Evolutionary conservation across 2,113 vertebrate species (phyloP).

Genomic region (Lycaon pictus): DNA sequence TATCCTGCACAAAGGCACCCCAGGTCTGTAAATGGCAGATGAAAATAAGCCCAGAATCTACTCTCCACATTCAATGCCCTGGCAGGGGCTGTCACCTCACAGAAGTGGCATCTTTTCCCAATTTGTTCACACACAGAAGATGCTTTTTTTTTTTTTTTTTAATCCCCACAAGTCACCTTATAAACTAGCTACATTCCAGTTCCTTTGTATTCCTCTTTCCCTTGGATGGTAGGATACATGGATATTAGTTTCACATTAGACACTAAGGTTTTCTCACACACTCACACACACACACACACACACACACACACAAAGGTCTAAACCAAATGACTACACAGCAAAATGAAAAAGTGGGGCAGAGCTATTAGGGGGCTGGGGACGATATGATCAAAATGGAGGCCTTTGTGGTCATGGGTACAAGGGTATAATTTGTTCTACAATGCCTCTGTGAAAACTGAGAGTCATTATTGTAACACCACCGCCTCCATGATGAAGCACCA

Average conservation of each 20-base stretch:
- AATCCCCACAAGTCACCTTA: not conserved
- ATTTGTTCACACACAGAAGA: not conserved
- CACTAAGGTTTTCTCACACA: not conserved
- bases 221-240: not conserved
- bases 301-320: not conserved
- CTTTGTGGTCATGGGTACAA: not conserved
- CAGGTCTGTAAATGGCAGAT: not conserved
- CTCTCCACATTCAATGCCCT: not conserved
- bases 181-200: not conserved
- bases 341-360: conserved; percentile 10
- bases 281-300: not conserved
- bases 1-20: not conserved
- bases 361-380: not conserved
- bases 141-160: not conserved
- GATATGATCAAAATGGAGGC: not conserved
- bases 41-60: not conserved
- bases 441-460: not conserved
- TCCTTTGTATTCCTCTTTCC: not conserved
- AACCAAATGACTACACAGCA: not conserved
- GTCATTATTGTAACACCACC: not conserved
- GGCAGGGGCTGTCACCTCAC: not conserved
- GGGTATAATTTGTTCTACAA: not conserved
- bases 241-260: conserved; percentile 28
- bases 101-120: not conserved
- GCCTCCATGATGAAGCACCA: not conserved